Conservation (phyloP, 2,113 vertebrate species). For the Asarcornis scutulata region DNA sequence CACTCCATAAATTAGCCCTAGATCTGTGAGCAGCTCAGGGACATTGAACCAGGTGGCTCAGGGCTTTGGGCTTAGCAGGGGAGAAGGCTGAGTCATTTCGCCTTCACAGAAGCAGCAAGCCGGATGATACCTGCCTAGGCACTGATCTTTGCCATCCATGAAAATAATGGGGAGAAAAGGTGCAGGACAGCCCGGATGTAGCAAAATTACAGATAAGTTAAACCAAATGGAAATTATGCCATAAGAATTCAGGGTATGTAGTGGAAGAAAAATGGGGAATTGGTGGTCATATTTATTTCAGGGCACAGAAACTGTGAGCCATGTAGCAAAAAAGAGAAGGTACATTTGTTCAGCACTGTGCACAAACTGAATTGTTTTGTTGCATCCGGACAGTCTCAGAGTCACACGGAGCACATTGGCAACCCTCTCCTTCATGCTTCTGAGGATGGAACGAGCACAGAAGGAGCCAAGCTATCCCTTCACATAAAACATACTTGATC, state of each 20-base stretch:
- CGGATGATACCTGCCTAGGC: not conserved
- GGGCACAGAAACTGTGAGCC: not conserved
- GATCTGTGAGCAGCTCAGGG: not conserved
- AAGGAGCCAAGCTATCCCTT: not conserved
- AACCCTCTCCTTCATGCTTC: fast-evolving
- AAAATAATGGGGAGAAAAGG: not conserved
- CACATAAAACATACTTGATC: not conserved
- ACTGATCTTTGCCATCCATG: not conserved
- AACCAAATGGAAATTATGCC: not conserved
- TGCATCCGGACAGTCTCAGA: not conserved
- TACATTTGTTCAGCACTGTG: not conserved
- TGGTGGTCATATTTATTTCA: not conserved
- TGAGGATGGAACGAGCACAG: not conserved
- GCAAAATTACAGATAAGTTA: not conserved
- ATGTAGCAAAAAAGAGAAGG: not conserved
- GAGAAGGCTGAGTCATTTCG: not conserved
- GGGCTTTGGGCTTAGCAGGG: not conserved
- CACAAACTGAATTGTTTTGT: not conserved
- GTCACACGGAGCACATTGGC: not conserved
- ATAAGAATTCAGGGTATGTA: not conserved
- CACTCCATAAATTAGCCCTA: not conserved
- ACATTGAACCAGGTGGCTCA: not conserved
- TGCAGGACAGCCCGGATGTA: not conserved
- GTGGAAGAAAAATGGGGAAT: not conserved
- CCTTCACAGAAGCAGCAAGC: not conserved